phyloP scores from a whole-genome alignment of 2,888 invertebrate species.

The Micropterix aruncella region DNA sequence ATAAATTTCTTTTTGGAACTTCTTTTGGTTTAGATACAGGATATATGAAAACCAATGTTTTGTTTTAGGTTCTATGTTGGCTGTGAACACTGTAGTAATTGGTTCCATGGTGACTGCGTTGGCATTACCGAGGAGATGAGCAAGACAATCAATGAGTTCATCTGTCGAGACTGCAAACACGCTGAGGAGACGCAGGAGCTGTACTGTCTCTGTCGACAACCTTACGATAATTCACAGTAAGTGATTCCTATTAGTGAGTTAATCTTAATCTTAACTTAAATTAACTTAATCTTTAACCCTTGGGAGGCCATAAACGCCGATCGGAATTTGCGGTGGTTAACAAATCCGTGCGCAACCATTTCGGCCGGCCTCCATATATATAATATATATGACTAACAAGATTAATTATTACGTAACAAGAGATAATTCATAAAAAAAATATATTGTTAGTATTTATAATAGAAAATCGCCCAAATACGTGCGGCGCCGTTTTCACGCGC shows the following conservation, averaged over 20 bases:
- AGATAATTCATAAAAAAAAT: no score
- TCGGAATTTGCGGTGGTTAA: no score
- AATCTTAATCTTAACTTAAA: background rate
- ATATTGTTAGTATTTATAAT: no score
- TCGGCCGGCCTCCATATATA: no score
- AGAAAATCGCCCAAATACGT: no score
- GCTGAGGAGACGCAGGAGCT: constrained; percentile 82
- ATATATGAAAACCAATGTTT: constrained; percentile 5
- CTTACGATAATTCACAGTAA: constrained; percentile 94
- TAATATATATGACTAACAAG: no score
- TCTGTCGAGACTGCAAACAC: constrained; percentile 74
- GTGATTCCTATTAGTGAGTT: constrained; percentile 20
- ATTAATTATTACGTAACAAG: no score
- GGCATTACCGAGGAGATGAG: constrained; percentile 87
- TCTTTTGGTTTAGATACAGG: constrained; percentile 2
- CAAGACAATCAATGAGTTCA: constrained; percentile 78
- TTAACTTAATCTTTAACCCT: no score
- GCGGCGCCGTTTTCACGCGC: no score
- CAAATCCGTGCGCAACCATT: no score
- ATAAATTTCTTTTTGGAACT: background rate
- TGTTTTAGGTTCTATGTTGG: constrained; percentile 81
- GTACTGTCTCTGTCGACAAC: constrained; percentile 91
- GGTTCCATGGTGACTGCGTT: constrained; percentile 98
- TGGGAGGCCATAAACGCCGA: no score
- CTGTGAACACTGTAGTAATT: constrained; percentile 94